A percentile compares a stretch with the other conserved stretches of the same genome.
phyloP scores from a whole-genome alignment of 2,888 invertebrate genomes.

The Heliconius cydno region DNA sequence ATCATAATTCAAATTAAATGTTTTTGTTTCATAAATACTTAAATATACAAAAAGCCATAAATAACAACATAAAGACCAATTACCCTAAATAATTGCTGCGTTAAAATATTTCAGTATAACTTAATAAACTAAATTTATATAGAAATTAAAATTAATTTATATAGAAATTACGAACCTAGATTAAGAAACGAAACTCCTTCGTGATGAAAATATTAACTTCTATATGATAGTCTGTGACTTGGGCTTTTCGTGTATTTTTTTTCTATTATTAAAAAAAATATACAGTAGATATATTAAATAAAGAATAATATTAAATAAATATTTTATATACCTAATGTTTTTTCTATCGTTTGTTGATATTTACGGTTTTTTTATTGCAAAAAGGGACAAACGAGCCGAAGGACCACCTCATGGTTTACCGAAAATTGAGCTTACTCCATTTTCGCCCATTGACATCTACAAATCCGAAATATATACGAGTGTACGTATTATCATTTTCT shows the following conservation, averaged over 20 bases:
- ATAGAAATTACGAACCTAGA: neutral
- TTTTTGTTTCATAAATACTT: neutral
- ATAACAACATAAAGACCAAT: neutral
- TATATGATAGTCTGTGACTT: neutral
- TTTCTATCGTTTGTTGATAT: no score
- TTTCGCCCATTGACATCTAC: no score
- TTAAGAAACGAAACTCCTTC: neutral
- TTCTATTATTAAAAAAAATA: no score
- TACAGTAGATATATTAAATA: no score
- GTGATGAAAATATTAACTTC: neutral
- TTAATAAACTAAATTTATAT: slow-evolving; percentile 5
- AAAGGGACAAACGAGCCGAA: no score
- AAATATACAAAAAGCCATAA: neutral
- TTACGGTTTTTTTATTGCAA: no score
- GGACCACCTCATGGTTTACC: no score
- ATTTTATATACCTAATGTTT: no score
- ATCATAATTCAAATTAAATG: neutral
- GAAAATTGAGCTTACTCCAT: no score
- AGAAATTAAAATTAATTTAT: neutral
- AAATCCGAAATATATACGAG: no score
- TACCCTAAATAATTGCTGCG: neutral
- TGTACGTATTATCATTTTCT: no score
- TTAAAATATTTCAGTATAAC: neutral
- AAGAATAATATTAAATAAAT: no score
- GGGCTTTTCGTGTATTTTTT: neutral